These are phyloP conservation scores for Sinocyclocheilus grahami DNA, from an alignment of 2,113 vertebrate genomes.

Conservation along the genomic window DNA sequence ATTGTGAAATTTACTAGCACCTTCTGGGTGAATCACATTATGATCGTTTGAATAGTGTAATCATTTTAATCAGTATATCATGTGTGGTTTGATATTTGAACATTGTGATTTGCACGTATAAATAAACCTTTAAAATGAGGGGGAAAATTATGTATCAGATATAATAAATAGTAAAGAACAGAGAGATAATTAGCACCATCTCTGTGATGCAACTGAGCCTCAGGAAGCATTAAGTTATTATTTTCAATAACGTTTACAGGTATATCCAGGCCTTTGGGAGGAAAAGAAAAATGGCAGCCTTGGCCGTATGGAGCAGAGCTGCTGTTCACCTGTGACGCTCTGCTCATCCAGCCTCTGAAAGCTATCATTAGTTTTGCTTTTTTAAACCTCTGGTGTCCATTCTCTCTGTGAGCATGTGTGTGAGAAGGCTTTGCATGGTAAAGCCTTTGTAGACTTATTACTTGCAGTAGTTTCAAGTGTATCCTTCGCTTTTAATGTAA, in stretches of 20 bases:
- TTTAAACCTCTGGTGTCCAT: conserved; percentile 79
- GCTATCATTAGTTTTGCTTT: conserved; percentile 92
- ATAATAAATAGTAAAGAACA: conserved; percentile 52
- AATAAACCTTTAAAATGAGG: background rate
- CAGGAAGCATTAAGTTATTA: conserved; percentile 94
- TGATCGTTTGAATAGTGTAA: background rate
- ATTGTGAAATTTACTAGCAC: no score
- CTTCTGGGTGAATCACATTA: background rate
- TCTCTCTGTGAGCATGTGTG: background rate
- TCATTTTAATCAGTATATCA: background rate
- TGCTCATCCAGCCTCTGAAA: conserved; percentile 86
- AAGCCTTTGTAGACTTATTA: conserved; percentile 15
- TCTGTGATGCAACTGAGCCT: conserved; percentile 85
- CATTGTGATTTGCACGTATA: background rate
- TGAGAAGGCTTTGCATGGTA: background rate
- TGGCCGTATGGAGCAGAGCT: conserved; percentile 86
- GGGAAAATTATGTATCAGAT: background rate
- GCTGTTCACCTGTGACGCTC: conserved; percentile 86
- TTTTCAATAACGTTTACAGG: conserved; percentile 98
- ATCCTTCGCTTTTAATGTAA: background rate
- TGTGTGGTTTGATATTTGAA: background rate
- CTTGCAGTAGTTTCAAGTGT: background rate
- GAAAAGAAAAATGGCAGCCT: conserved; percentile 89
- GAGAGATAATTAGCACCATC: conserved; percentile 88
- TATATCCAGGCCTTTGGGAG: conserved; percentile 87